Base-by-base conservation (phyloP, 2,113 vertebrate species). In the Chionis minor region DNA sequence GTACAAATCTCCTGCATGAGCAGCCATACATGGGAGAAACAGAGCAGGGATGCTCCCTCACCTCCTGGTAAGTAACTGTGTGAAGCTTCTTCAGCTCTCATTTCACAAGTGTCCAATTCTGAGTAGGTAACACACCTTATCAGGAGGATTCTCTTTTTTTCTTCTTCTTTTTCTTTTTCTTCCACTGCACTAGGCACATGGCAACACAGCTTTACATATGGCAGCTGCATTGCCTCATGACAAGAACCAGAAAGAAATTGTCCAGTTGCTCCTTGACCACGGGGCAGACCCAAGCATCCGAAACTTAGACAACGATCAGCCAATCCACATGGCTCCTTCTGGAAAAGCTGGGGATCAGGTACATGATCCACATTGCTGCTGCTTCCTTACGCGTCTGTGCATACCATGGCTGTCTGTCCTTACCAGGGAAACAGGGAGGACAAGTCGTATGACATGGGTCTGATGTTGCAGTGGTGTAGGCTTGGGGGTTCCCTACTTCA, bases 171-270 rank as follows among this genome's bases (percentile, higher is more conserved):
- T 40, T n/a, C 23, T 65, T n/a, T 78, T 26, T 28, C 21, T 18
- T 28, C 6, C 45, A 2, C 16, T 77, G 13, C 47, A 54, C 35
- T 30, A 97, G 97, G 97, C 97, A 26, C 97, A 98, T 5, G 97
- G 97, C 33, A 97, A 98, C 88, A 98, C 97, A 22, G 96, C 96
- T 58, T 69, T 97, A 81, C 97, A 98, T 52, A 97, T 97, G 97
- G 97, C 97, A 72, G 98, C 97, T 38, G 98, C 94, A 5, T 8
- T 97, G 81, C 86, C 96, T 18, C 38, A 12, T 10, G 86, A 88
- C 69, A 94, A 92, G 73, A 94, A 97, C 82, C 97, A 97, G 91
- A 69, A 79, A 56, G 96, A 97, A 42, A 97, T 98, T 4, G 4
- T 98, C 56, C 95, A 96, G 58, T 42, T 97, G 91, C 97, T 98